phyloP scores from a whole-genome alignment of 1,140 invertebrate genomes.

The Zaprionus ornatus region DNA sequence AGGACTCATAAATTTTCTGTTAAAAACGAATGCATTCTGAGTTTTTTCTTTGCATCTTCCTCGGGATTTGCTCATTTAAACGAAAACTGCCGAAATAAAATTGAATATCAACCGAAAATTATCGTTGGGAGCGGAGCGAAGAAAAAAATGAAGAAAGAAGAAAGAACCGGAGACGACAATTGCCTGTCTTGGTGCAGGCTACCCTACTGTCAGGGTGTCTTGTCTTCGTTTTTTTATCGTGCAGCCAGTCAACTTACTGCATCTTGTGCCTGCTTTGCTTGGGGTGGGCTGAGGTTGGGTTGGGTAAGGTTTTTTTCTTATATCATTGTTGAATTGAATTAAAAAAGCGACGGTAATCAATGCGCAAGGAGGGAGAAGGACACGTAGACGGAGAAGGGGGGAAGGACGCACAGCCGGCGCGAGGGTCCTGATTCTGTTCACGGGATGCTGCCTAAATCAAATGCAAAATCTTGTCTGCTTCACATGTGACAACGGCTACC shows the following conservation, averaged over 20 bases:
- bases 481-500: constrained; percentile 68
- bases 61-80: constrained; percentile 76
- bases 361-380: constrained; percentile 58
- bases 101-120: constrained; percentile 54
- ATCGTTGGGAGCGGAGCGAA: constrained; percentile 17
- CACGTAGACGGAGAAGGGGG: constrained; percentile 33
- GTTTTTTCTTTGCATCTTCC: constrained; percentile 14
- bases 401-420: constrained; percentile 44
- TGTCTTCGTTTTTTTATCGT: neutral
- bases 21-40: constrained; percentile 74
- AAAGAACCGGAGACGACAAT: constrained; percentile 65
- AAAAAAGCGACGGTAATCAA: constrained; percentile 81
- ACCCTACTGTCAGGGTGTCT: constrained; percentile 24
- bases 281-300: neutral
- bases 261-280: constrained; percentile 19
- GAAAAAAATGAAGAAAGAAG: constrained; percentile 12
- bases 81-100: constrained; percentile 58
- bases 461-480: constrained; percentile 67
- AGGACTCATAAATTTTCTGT: constrained; percentile 73
- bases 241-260: constrained; percentile 17
- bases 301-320: constrained; percentile 44
- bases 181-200: constrained; percentile 62
- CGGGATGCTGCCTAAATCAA: constrained; percentile 47
- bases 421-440: constrained; percentile 43
- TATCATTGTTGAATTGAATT: constrained; percentile 80